phyloP scores from a whole-genome alignment of 2,797 vertebrate genomes.

The Sebastes steindachneri region DNA sequence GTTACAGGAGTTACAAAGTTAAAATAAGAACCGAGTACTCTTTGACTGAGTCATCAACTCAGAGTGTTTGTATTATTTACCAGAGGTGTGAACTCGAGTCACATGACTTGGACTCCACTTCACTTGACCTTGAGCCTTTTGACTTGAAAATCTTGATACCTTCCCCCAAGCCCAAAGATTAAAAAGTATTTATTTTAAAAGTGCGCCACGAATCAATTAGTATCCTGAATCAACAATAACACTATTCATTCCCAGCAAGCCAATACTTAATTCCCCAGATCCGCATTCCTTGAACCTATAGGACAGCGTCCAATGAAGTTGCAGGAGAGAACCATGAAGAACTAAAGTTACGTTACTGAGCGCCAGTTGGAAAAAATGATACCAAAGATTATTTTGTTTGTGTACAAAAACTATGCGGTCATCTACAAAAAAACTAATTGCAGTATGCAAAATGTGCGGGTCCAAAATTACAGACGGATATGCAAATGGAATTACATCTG shows the following conservation, averaged over 20 bases:
- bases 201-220: neutral
- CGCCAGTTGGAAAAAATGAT: too few species aligned
- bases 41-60: neutral
- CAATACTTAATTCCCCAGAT: neutral
- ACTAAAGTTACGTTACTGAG: too few species aligned
- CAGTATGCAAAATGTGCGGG: neutral
- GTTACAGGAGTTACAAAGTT: neutral
- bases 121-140: neutral
- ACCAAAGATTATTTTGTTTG: too few species aligned
- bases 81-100: neutral
- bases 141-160: neutral
- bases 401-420: too few species aligned
- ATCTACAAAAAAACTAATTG: neutral
- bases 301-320: too few species aligned
- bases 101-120: neutral
- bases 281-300: too few species aligned
- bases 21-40: neutral
- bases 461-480: neutral
- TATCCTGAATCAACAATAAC: neutral
- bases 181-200: neutral
- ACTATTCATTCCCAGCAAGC: neutral
- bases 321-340: too few species aligned
- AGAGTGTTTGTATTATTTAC: neutral
- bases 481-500: too few species aligned
- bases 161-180: neutral